Conservation (phyloP, 2,797 vertebrate genomes). For the Pipistrellus pipistrellus region DNA sequence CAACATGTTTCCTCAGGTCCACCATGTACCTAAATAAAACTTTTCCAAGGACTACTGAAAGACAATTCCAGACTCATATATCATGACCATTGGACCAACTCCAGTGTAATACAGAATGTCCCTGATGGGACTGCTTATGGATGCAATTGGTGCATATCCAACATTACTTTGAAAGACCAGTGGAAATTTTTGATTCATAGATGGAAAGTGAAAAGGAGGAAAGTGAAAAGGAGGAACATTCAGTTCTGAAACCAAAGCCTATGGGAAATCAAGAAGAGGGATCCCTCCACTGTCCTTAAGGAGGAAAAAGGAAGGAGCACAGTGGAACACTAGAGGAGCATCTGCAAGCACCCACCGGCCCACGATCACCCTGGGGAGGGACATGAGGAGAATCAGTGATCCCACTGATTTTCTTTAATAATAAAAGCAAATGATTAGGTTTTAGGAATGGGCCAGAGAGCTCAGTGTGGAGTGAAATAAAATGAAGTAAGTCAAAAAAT, state of each 20-base stretch:
- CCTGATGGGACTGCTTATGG: conserved; percentile 28
- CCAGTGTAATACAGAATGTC: conserved; percentile 57
- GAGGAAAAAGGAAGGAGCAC: not conserved
- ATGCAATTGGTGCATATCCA: not conserved
- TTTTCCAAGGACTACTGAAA: conserved; percentile 33
- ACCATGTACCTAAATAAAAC: conserved; percentile 74
- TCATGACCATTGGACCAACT: conserved; percentile 43
- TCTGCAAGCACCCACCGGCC: not conserved
- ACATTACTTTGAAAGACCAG: conserved; percentile 54
- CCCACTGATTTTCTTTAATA: not conserved
- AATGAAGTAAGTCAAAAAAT: too few species aligned
- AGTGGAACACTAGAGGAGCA: not conserved
- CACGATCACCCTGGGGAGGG: not conserved
- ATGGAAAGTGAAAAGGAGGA: conserved; percentile 41
- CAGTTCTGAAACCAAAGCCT: conserved; percentile 1
- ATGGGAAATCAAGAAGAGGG: not conserved
- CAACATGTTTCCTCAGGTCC: conserved; percentile 51
- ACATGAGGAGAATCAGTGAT: not conserved
- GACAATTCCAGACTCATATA: conserved; percentile 60
- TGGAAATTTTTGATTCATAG: conserved; percentile 59
- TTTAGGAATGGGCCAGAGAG: not conserved
- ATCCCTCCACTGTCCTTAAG: not conserved
- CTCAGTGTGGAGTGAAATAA: not conserved
- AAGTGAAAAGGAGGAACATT: too few species aligned
- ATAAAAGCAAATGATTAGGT: not conserved